Base-by-base conservation (phyloP, 2,888 invertebrate species). In the Agrotis puta region DNA sequence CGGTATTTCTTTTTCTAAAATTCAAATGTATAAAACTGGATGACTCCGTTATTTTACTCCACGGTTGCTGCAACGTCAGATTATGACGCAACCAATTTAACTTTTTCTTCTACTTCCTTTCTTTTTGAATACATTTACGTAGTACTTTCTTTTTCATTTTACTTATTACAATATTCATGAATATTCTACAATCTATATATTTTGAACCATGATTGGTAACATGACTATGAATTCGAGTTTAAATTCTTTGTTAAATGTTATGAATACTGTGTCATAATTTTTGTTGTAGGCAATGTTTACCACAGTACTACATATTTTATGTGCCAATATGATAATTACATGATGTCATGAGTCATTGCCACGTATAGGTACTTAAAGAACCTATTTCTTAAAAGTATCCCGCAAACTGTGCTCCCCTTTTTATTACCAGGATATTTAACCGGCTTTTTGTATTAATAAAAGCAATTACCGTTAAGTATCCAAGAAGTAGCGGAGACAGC, bases 401-500 rank as follows among this genome's bases (percentile, higher is more conserved):
- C 22, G 13, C 20, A 7, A 74, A 22, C 43, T n/a, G 9, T 20
- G 48, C n/a, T 50, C 48, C 27, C 24, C 33, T 73, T 56, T 73
- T 58, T 72, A 65, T 79, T 56, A 64, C 33, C 13, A 48, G 16
- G 20, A 22, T 51, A 51, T 79, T 50, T 33, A 57, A 57, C 33
- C 68, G 18, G 22, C 39, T 51, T 69, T 39, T 65, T 58, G 47
- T 68, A 65, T 80, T 68, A 80, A 68, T 80, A 78, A 82, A 81
- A 82, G 51, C 83, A 76, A 79, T 75, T 79, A 68, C 63, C 57
- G 51, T 71, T 67, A 74, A 82, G 74, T 64, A 72, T 69, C 51
- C 53, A 47, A 69, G 54, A 69, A 73, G 71, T 65, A 63, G 62
- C 66, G 45, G 43, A 74, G 54, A 58, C 64, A 57, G 61, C 67